Base-by-base conservation (phyloP, 2,888 invertebrate genomes). In the Danaus chrysippus region DNA sequence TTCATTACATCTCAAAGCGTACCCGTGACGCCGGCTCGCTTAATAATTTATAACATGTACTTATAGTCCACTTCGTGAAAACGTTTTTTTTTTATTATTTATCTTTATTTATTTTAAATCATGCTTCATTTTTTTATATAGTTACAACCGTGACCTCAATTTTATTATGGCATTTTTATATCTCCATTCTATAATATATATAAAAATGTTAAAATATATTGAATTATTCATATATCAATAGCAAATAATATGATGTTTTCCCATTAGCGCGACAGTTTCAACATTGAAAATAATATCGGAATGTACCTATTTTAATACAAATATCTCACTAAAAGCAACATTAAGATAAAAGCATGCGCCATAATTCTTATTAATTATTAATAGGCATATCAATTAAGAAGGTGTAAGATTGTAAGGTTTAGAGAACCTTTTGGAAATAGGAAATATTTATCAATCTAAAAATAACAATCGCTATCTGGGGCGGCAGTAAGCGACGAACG, bases 1-100 rank as follows among this genome's bases (percentile, higher is more conserved):
- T 91, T 90, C 90, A 91, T 91, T 91, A 91, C 90, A 87, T 87
- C 86, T 87, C 87, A 91, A 90, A 90, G 91, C 90, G 88, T 87
- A 88, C 90, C 88, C 88, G 87, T 87, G 90, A 88, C 83, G 87
- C 79, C 83, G 84, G 87, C 88, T 88, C 91, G 90, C 90, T 88
- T 91, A 87, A 91, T 91, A 88, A 90, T 90, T 89, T 90, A 88
- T 91, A 89, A 88, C 89, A 88, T 88, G 80, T 88, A 84, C 83
- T 84, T 82, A 81, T 84, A 83, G 81, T 77, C 81, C 75, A 74
- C 84, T 81, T 76, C 78, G 74, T 77, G 74, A 77, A 73, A 76
- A 73, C 71, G 70, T 67, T 62, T 67, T 71, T 66, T 73, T 73
- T 71, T 71, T 70, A 55, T 55, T 56, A 55, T 55, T 56, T 63